Evolutionary conservation across 2,113 vertebrate genomes (phyloP).

Genomic region (Theristicus caerulescens): DNA sequence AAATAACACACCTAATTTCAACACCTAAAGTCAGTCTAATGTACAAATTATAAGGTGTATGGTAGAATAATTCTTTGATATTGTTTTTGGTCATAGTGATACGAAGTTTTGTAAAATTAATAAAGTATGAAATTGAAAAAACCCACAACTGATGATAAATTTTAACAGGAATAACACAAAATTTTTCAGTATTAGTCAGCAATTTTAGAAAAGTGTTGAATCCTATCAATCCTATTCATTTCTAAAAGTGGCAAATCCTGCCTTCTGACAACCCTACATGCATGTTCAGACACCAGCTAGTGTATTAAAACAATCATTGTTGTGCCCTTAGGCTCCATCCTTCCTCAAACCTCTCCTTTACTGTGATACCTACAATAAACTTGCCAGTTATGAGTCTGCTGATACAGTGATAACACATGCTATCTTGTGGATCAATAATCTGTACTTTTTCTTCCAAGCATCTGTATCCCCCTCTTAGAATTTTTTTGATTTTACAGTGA

Average conservation of each 20-base stretch:
- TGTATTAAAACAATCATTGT: background rate
- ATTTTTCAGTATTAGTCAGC: background rate
- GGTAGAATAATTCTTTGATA: background rate
- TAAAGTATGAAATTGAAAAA: background rate
- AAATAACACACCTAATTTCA: constrained; percentile 1
- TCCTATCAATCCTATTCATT: background rate
- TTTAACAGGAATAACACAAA: background rate
- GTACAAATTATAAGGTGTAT: background rate
- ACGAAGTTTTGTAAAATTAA: background rate
- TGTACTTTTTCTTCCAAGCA: background rate
- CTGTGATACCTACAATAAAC: background rate
- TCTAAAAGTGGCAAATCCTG: background rate
- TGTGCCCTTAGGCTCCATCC: background rate
- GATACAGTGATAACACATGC: background rate
- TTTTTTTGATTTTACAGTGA: background rate
- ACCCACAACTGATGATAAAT: background rate
- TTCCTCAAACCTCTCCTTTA: background rate
- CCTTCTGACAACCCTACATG: background rate
- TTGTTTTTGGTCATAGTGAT: background rate
- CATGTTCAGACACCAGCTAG: background rate
- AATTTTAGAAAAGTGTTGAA: background rate
- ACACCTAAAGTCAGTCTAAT: background rate
- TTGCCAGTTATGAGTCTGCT: background rate
- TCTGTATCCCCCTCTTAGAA: background rate
- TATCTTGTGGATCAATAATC: background rate